These are phyloP conservation scores for Rachycentron canadum DNA, from an alignment of 2,797 vertebrate species.

Conservation along the genomic window DNA sequence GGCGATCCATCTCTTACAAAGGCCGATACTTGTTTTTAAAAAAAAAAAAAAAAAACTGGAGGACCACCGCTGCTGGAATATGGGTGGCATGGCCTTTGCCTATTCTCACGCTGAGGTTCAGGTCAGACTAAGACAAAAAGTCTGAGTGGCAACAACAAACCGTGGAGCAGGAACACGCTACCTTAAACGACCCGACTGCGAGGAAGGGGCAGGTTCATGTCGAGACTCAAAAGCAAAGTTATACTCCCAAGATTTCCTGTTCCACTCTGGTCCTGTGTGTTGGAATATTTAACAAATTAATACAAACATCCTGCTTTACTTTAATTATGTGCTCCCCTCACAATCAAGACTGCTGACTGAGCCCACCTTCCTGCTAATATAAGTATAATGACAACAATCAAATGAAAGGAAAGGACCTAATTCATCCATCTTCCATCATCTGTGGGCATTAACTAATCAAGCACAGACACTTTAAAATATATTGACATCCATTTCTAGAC, in stretches of 20 bases:
- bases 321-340: slow-evolving; percentile 9
- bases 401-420: neutral
- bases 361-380: neutral
- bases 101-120: neutral
- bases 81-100: neutral
- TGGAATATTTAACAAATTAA: neutral
- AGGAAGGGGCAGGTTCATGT: neutral
- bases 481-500: neutral
- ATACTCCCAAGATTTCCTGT: neutral
- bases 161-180: neutral
- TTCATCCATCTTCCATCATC: neutral
- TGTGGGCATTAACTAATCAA: neutral
- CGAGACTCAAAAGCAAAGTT: neutral
- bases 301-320: neutral
- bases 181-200: slow-evolving; percentile 1
- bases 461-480: neutral
- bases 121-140: neutral
- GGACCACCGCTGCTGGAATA: neutral
- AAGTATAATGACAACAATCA: slow-evolving; percentile 1
- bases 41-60: no score
- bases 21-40: slow-evolving; percentile 9
- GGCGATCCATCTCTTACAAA: slow-evolving; percentile 17
- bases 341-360: neutral
- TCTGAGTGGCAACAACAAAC: neutral
- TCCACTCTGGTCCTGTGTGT: neutral